Percentiles rank a stretch among this genome's conserved stretches.
Evolutionary conservation across 2,888 invertebrate genomes (phyloP).

Genomic region (Biston stratarius): DNA sequence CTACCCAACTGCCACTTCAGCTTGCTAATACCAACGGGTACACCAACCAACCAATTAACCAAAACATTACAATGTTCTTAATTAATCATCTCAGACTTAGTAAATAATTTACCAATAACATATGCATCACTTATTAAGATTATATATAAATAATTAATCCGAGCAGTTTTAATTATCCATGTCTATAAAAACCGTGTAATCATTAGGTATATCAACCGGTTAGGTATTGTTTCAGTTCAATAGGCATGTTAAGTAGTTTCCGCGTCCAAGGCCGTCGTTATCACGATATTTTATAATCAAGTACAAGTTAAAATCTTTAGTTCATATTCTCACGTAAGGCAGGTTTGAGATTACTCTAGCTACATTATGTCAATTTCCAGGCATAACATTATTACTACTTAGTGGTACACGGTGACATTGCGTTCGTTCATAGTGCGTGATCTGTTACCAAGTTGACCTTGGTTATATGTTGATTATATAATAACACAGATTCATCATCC

Average conservation of each 20-base stretch:
- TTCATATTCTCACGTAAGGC: slow-evolving; percentile 65
- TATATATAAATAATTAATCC: background rate
- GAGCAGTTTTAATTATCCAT: background rate
- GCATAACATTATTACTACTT: too few relatives aligned
- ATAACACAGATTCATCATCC: too few relatives aligned
- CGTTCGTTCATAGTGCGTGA: too few relatives aligned
- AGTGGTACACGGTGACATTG: too few relatives aligned
- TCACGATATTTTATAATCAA: slow-evolving; percentile 52
- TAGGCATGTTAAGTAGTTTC: slow-evolving; percentile 38
- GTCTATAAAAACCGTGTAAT: slow-evolving; percentile 31
- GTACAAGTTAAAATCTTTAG: slow-evolving; percentile 53
- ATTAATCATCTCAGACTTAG: background rate
- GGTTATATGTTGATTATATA: too few relatives aligned
- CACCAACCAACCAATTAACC: too few relatives aligned
- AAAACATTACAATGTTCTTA: too few relatives aligned
- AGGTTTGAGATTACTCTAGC: slow-evolving; percentile 36
- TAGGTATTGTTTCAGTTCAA: slow-evolving; percentile 46
- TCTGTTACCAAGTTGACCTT: too few relatives aligned
- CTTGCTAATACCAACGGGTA: too few relatives aligned
- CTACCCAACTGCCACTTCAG: too few relatives aligned
- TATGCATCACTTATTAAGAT: background rate
- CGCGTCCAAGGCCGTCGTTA: slow-evolving; percentile 56
- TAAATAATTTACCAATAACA: background rate
- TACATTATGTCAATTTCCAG: slow-evolving; percentile 20
- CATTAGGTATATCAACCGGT: slow-evolving; percentile 45